Evolutionary conservation across 2,113 vertebrate species (phyloP).

Genomic region (Malurus elegans): DNA sequence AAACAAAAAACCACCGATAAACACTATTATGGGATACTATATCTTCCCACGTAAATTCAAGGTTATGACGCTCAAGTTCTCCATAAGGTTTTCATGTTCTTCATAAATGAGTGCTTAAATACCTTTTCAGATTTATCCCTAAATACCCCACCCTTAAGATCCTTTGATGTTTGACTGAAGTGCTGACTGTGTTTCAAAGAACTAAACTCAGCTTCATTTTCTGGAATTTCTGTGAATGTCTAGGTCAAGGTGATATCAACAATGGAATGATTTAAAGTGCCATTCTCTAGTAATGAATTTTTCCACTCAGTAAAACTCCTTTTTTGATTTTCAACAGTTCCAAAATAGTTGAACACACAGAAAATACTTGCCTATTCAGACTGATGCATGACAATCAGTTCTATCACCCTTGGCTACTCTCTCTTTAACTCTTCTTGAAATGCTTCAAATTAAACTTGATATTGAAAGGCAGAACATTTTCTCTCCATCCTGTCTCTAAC

Average conservation of each 20-base stretch:
- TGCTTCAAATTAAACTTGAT: background rate
- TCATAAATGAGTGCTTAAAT: background rate
- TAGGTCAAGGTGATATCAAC: background rate
- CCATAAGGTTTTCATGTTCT: background rate
- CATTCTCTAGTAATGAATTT: background rate
- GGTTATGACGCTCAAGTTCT: background rate
- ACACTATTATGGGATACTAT: rapidly evolving
- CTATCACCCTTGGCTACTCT: background rate
- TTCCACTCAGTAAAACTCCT: background rate
- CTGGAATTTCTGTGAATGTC: background rate
- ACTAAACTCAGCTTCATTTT: background rate
- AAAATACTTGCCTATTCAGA: background rate
- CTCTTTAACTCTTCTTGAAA: background rate
- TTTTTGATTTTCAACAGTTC: background rate
- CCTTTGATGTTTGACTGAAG: background rate
- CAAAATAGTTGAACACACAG: background rate
- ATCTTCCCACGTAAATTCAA: background rate
- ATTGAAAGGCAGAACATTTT: background rate
- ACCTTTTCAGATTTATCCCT: background rate
- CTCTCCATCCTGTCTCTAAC: background rate
- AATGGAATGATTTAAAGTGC: background rate
- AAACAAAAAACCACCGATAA: rapidly evolving
- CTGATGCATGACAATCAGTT: background rate
- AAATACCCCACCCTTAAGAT: background rate
- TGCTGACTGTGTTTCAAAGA: background rate